Base-by-base conservation (phyloP, 2,797 vertebrate genomes). In the Muscicapa comitata region DNA sequence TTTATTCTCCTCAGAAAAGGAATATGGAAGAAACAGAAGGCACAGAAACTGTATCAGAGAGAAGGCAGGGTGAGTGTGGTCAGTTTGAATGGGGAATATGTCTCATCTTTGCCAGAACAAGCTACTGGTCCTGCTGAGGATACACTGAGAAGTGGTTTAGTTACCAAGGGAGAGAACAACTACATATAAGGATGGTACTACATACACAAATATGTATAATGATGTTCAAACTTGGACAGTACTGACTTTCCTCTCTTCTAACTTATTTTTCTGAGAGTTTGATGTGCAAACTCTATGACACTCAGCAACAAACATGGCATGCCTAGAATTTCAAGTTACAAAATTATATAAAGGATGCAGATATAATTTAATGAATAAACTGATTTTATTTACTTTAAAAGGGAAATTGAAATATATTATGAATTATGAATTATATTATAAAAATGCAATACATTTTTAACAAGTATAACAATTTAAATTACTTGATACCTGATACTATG, bases 401-500 rank as follows among this genome's bases (percentile, higher is more conserved):
- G 9, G 16, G 13, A 85, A 63, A 76, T 1, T 25, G 62, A 88
- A 76, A 65, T 15, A 43, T 1, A 5, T n/a, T n/a, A n/a, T n/a
- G n/a, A n/a, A n/a, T n/a, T n/a, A n/a, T n/a, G n/a, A n/a, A n/a
- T n/a, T n/a, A n/a, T n/a, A n/a, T n/a, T 15, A 43, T 1, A 5
- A 70, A 77, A 93, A 82, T 43, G 6, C 17, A 89, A 74, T 25
- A 20, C 28, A 83, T 65, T 91, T 55, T 43, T 87, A 88, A 84
- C 24, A 85, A 62, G 75, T 35, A 24, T 35, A 90, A 86, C 88
- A 88, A 93, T 79, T 84, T 88, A 92, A 84, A 80, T 91, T 94
- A 95, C 66, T 94, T 94, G 95, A 91, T 95, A 97, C 94, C 96
- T 93, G 93, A 90, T 68, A 96, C 82, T 90, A 95, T 94, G 78